Evolutionary conservation across 2,888 invertebrate genomes (phyloP), one percentile per base, ranked within the genome.

Genomic region (Mythimna ferrago): DNA sequence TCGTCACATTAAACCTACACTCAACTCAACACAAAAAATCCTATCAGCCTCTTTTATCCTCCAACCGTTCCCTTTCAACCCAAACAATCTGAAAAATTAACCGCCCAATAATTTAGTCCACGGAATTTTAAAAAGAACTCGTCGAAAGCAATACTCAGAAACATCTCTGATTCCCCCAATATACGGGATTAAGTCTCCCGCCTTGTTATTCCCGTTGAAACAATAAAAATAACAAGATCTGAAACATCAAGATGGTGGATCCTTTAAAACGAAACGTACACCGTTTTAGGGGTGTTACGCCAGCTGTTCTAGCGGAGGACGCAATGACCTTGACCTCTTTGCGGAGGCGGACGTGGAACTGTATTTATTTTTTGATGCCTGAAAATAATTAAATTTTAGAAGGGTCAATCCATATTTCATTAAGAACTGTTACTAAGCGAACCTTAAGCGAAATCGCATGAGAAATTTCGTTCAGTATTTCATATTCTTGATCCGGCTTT

Each of bases 251-350:
- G 80, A 80, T 68, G 73, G 78, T 82, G 87, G 83, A 90, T 89
- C 84, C 88, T 89, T 89, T 88, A 88, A 89, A 87, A 87, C 83
- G 87, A 87, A 86, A 79, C 82, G 84, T 80, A 80, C 84, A 83
- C 79, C n/a, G 60, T 21, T n/a, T 41, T 41, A 61, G 21, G 61
- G 61, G 21, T 61, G 61, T 61, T 14, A n/a, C 38, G 41, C 14
- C 4, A 10, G 61, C 7, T 38, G 5, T 41, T 21, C 2, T 9
- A 19, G 7, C 7, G n/a, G 38, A n/a, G 38, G 21, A 58, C 5
- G 58, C 19, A 7, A 9, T 7, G 6, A n/a, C 19, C 10, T 60
- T 58, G 5, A 57, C 19, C 19, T 38, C n/a, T 48, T 48, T 58
- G 58, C 5, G 19, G 35, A 38, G 35, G 26, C 3, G 4, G 6